Percentiles rank a stretch among this genome's conserved stretches.
Conservation (phyloP, 1,140 invertebrate genomes). For the Andrena cerasifolii region DNA sequence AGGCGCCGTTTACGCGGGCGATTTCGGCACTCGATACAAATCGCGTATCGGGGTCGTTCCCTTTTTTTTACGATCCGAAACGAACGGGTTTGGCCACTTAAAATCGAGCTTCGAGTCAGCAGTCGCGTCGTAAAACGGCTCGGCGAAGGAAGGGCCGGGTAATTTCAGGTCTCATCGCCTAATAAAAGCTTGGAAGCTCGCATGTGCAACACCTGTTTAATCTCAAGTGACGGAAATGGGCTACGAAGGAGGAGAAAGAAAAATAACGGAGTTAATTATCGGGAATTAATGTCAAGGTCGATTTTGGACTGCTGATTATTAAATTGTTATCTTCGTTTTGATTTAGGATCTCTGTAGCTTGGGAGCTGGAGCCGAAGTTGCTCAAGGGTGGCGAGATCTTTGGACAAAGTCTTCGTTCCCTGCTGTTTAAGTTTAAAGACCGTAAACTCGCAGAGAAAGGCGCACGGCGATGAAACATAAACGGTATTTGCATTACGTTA, state of each 20-base stretch:
- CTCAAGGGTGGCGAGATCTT: no score
- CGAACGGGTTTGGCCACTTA: constrained; percentile 19
- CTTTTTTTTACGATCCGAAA: constrained; percentile 60
- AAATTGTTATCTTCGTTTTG: neutral
- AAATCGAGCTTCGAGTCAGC: constrained; percentile 14
- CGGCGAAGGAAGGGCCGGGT: neutral
- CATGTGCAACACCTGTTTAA: constrained; percentile 13
- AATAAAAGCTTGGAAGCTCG: constrained; percentile 39
- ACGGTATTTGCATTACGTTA: constrained; percentile 8
- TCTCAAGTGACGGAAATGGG: neutral
- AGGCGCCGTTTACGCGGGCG: neutral
- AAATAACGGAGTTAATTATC: constrained; percentile 17
- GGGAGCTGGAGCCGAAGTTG: no score
- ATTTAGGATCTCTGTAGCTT: no score
- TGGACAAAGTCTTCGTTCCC: no score
- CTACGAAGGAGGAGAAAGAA: no score
- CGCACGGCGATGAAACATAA: neutral
- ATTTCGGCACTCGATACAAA: constrained; percentile 51
- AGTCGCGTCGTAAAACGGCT: constrained; percentile 12
- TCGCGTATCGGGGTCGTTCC: constrained; percentile 44
- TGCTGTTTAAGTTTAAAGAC: neutral
- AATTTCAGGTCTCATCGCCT: constrained; percentile 23
- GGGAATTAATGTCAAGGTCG: neutral
- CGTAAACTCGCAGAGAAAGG: neutral
- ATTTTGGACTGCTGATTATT: neutral